These are phyloP conservation scores for Agonum fuliginosum DNA, from an alignment of 2,888 invertebrate species.

Conservation along the genomic window DNA sequence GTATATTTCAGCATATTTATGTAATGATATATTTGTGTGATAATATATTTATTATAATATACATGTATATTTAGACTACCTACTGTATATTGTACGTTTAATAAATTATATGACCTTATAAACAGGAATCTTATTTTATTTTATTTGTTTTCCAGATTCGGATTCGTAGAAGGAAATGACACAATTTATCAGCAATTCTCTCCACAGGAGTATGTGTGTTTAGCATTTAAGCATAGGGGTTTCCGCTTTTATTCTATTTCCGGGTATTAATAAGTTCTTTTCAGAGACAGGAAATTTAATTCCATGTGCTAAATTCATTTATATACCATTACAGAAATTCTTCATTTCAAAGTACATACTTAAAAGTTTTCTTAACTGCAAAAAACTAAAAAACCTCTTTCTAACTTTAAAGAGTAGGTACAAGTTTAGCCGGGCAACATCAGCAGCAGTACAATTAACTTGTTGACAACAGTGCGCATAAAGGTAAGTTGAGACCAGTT, in stretches of 20 bases:
- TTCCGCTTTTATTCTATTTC: neutral
- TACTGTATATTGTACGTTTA: conserved; percentile 37
- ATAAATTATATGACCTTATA: conserved; percentile 31
- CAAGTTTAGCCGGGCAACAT: too few relatives aligned
- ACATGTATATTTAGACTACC: conserved; percentile 31
- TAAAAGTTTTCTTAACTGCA: too few relatives aligned
- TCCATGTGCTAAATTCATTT: neutral
- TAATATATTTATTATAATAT: conserved; percentile 40
- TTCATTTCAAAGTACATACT: neutral
- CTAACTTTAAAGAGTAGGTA: too few relatives aligned
- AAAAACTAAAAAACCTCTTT: too few relatives aligned
- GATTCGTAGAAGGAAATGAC: neutral
- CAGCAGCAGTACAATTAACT: too few relatives aligned
- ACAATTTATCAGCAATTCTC: neutral
- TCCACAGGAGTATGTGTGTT: neutral
- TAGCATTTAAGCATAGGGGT: too few relatives aligned
- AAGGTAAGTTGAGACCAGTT: too few relatives aligned
- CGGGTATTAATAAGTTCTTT: conserved; percentile 10
- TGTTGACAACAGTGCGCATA: too few relatives aligned
- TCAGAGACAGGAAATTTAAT: conserved; percentile 23
- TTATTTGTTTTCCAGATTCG: neutral
- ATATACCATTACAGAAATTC: neutral
- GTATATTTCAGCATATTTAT: conserved; percentile 59
- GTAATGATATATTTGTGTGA: conserved; percentile 37
- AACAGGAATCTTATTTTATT: neutral